Evolutionary conservation across 2,888 invertebrate genomes (phyloP).

Genomic region (Cybosia mesomella): DNA sequence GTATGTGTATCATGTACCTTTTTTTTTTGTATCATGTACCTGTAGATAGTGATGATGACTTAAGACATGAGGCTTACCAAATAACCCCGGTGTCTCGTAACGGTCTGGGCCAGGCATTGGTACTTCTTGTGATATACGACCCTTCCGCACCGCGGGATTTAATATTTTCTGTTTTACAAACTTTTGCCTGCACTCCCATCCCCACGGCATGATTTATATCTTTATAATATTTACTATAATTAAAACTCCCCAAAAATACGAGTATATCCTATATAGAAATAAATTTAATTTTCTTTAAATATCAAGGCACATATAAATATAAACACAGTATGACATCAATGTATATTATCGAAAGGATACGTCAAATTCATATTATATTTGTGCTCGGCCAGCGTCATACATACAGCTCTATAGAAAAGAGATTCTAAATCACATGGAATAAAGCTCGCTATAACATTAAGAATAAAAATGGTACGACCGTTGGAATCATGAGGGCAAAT

Average conservation of each 20-base stretch:
- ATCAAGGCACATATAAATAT: background rate
- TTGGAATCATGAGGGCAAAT: slow-evolving; percentile 71
- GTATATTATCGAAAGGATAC: slow-evolving; percentile 7
- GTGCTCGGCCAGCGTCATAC: slow-evolving; percentile 28
- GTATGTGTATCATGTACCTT: no score
- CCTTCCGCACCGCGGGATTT: slow-evolving; percentile 63
- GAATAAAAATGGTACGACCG: slow-evolving; percentile 60
- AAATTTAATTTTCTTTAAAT: background rate
- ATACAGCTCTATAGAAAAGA: slow-evolving; percentile 41
- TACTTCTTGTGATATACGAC: slow-evolving; percentile 36
- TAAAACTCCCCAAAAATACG: slow-evolving; percentile 8
- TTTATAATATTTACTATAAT: slow-evolving; percentile 8
- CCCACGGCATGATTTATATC: slow-evolving; percentile 67
- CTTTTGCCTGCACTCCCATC: slow-evolving; percentile 72
- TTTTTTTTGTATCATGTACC: background rate
- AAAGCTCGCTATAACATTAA: slow-evolving; percentile 53
- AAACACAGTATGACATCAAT: slow-evolving; percentile 15
- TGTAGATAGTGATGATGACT: background rate
- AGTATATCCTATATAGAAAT: slow-evolving; percentile 4
- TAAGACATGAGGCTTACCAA: slow-evolving; percentile 56
- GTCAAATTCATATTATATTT: slow-evolving; percentile 34
- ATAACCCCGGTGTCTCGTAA: slow-evolving; percentile 69
- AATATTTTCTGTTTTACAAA: slow-evolving; percentile 69
- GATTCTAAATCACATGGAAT: slow-evolving; percentile 45
- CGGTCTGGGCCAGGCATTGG: slow-evolving; percentile 63